Base-by-base conservation (phyloP, 2,113 vertebrate species). In the Plecotus auritus region DNA sequence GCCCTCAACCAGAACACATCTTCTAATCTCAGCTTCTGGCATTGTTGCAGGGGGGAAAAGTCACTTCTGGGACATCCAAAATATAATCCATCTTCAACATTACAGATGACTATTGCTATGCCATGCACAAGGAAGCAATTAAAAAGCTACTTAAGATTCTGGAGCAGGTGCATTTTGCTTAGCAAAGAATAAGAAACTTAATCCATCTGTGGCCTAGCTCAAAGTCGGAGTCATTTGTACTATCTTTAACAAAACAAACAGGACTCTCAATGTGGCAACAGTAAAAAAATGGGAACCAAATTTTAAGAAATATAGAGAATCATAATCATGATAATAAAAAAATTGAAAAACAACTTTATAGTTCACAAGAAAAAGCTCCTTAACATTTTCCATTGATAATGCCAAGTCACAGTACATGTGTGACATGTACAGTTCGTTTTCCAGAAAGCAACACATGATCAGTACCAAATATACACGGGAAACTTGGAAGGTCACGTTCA, bases 141-240 rank as follows among this genome's bases (percentile, higher is more conserved):
- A 93, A 86, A 94, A 93, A 91, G 82, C 85, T 93, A 84, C 96
- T 96, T 93, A 96, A 81, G 92, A 95, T 95, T 92, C 90, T 95
- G 92, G 78, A 96, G 94, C 97, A 97, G 97, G 97, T 97, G 95
- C 92, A 96, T 96, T 97, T 76, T 96, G 85, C 95, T 97, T 92
- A 96, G 93, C 90, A 94, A 88, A 94, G 93, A 95, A 84, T 80
- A 88, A 91, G 93, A 96, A 95, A 97, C 92, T 37, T 88, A 96
- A 95, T 89, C 88, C 82, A 96, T 95, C 88, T 95, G 92, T 78
- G 94, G 91, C 74, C 92, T 84, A 74, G 69, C 88, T 90, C 11
- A 2, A 90, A 96, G 91, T 95, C 72, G 74, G 72, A 95, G 78
- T 92, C 92, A 95, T 95, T 86, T 95, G 92, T 93, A 95, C 49